Evolutionary conservation across 2,113 vertebrate species (phyloP), one percentile per base, ranked within the genome.

Genomic region (Elephas maximus): DNA sequence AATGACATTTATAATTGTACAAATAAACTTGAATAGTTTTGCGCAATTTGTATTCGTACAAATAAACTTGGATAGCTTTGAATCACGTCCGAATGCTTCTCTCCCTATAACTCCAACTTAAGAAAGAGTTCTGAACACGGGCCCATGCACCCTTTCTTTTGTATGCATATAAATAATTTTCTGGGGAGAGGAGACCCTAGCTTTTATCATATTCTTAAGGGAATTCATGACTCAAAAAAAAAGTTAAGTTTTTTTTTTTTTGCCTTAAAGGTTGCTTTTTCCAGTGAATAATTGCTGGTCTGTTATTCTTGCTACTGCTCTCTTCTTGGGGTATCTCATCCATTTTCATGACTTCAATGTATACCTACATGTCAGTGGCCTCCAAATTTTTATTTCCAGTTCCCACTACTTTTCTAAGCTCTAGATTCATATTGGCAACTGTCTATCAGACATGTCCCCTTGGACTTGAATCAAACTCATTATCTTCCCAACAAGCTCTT

Each of bases 391-490:
- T 80, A 53, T 62, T 41, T 94, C 41, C n/a, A 81, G 8, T 88
- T 76, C 94, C 77, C 45, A 94, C 6, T 9, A 79, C 82, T 86
- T 45, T 91, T 65, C 57, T 81, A 65, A 91, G 30, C 17, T 63
- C 79, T 82, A 20, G 33, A 57, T 81, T 76, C 7, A 33, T 44
- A 15, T 21, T 0, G 0, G 60, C 28, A 83, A 28, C 53, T 88
- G 3, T 88, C 57, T 63, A 45, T 6, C 51, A 93, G 37, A 86
- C 67, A 69, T 85, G 33, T 57, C 6, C 4, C 57, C 41, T 94
- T 77, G 24, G n/a, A 89, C 41, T 81, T 88, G 33, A 93, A 77
- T 6, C 15, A 83, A 96, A 97, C 33, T 79, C 69, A 89, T 44
- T 77, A 57, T 65, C 30, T 93, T 95, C 44, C 53, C 51, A 83